phyloP scores from a whole-genome alignment of 2,888 invertebrate genomes.

The Marasmarcha lunaedactyla region DNA sequence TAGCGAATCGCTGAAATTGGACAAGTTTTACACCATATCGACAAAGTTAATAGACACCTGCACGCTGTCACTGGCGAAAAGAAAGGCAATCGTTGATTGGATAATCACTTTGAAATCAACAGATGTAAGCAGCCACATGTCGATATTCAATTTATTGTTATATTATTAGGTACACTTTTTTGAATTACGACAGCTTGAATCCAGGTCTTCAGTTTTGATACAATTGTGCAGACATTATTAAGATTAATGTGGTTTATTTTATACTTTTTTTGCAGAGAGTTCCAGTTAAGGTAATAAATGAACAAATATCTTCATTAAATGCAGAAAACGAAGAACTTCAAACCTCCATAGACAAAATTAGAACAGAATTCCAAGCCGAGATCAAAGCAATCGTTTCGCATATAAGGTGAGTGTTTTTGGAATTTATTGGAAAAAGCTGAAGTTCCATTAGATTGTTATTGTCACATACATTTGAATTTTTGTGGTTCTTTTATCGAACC shows the following conservation, averaged over 20 bases:
- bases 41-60: constrained; percentile 39
- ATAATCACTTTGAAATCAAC: not conserved
- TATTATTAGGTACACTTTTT: too few relatives aligned
- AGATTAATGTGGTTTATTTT: not conserved
- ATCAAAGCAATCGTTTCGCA: constrained; percentile 33
- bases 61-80: constrained; percentile 38
- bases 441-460: too few relatives aligned
- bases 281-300: constrained; percentile 30
- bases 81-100: constrained; percentile 49
- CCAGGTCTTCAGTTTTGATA: too few relatives aligned
- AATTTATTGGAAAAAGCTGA: too few relatives aligned
- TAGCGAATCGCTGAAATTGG: constrained; percentile 24
- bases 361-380: constrained; percentile 34
- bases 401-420: too few relatives aligned
- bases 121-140: too few relatives aligned
- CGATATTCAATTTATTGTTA: too few relatives aligned
- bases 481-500: too few relatives aligned
- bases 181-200: too few relatives aligned
- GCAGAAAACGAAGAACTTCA: constrained; percentile 46
- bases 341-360: constrained; percentile 31
- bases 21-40: constrained; percentile 39
- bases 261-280: constrained; percentile 22
- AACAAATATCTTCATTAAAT: constrained; percentile 44
- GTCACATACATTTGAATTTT: too few relatives aligned
- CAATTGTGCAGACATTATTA: not conserved